Conservation (phyloP, 2,797 vertebrate species). For the Premnoplex brunnescens region DNA sequence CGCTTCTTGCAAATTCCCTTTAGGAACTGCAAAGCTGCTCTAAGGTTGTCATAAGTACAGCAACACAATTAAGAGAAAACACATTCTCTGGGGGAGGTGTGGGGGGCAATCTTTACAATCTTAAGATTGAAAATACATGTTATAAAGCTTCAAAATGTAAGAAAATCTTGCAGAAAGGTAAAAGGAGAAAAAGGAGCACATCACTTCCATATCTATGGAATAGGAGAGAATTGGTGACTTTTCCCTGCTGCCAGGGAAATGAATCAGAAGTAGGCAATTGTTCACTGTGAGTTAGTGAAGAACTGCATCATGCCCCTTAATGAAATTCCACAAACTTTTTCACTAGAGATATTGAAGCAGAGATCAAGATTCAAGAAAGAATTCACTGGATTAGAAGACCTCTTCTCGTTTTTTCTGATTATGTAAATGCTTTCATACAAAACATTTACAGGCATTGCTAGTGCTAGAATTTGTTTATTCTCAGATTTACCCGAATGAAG, state of each 20-base stretch:
- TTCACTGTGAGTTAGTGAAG: background rate
- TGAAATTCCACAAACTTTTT: background rate
- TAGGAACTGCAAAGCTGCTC: background rate
- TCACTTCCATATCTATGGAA: background rate
- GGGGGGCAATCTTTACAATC: background rate
- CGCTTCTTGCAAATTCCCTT: background rate
- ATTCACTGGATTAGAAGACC: background rate
- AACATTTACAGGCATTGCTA: background rate
- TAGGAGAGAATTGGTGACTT: background rate
- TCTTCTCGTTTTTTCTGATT: background rate
- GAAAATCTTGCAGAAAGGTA: background rate
- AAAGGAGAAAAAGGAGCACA: background rate
- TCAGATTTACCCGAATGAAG: background rate
- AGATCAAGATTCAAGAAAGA: background rate
- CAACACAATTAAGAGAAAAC: background rate
- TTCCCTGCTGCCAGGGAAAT: background rate
- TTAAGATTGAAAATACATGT: background rate
- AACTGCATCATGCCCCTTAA: background rate
- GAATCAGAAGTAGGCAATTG: background rate
- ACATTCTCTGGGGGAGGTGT: accelerated
- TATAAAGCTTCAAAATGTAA: background rate
- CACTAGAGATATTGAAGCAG: background rate
- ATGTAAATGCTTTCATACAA: background rate
- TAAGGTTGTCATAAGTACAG: background rate
- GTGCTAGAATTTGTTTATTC: background rate